Base-by-base conservation (phyloP, 2,888 invertebrate species). In the Anthrax anthrax region DNA sequence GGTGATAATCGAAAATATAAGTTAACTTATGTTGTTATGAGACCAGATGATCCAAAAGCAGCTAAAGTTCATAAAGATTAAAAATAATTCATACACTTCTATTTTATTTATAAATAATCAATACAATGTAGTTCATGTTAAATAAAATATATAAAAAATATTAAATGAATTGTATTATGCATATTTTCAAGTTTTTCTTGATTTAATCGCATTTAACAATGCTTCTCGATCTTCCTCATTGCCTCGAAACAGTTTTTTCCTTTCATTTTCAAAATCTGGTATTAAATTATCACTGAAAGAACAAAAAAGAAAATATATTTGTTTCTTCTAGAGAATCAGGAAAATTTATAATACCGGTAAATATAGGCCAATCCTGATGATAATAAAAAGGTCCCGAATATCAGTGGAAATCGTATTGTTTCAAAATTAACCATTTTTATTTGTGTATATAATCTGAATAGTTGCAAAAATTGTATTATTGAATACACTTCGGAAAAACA, bases 1-100 rank as follows among this genome's bases (percentile, higher is more conserved):
- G 78, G 79, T 44, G 79, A 81, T 58, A 81, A 81, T 57, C 72
- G 75, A 51, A 73, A 72, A 57, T 81, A 81, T 64, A 83, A 81
- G 62, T 57, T 64, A 37, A 64, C 69, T 18, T 80, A 78, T 59
- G 73, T 77, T 34, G 74, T 83, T 10, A 72, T 77, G 64, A 72
- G 83, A 50, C 73, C 81, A 14, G 80, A 81, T 55, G 82, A 83
- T 59, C 82, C 82, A 2, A 70, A 71, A 58, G 77, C 66, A 17
- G 65, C 70, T 40, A 70, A 67, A 58, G 72, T 81, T 38, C 72
- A 68, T 48, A 73, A 72, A 56, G 73, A 77, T 55, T 77, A 42
- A 37, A 9, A 39, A 38, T 39, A 37, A 37, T 43, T 37, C 8
- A 37, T 12, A 12, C 9, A 32, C 8, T 12, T 32, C 1, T 6